Base-by-base conservation (phyloP, 2,797 vertebrate genomes). In the Arnoldichthys spilopterus region DNA sequence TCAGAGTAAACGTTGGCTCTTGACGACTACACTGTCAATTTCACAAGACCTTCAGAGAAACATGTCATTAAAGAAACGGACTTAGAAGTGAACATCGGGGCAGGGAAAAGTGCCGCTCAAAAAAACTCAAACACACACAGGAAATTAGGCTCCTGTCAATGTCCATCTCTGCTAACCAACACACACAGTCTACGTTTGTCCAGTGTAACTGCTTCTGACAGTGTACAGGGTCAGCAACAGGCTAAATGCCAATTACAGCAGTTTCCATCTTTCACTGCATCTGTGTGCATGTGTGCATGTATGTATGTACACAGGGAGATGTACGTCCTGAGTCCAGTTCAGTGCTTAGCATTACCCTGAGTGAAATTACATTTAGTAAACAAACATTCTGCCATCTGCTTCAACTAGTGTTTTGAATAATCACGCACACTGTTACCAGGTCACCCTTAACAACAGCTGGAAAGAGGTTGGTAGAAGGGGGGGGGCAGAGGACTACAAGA, bases 161-260 rank as follows among this genome's bases (percentile, higher is more conserved):
- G 20, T 56, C 62, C n/a, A 9, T 61, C 49, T 66, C 26, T n/a
- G n/a, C 13, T 51, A 8, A 18, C 16, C 61, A 34, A 40, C 26
- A 40, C 59, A 85, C 32, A 76, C 34, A 83, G 26, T 84, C 58
- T 76, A 43, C 56, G 64, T 81, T 73, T 81, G 73, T 77, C 37
- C 74, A 58, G 67, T 54, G 8, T 74, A 83, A 72, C 79, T 58
- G 24, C 79, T 72, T 83, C 24, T 62, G 79, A 74, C 82, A 84
- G 59, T 74, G 47, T 56, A 74, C 6, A 80, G 83, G 90, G 90
- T 91, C 89, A 90, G 80, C 16, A 66, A 79, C 74, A 86, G 91
- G 90, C 87, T 87, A 91, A 92, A 80, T 67, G 80, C 56, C 88
- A 89, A 86, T 92, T 87, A 89, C 40, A 18, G 83, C 78, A 74